A percentile compares a stretch with the other conserved stretches of the same genome.
Evolutionary conservation across 1,140 invertebrate species (phyloP).

Genomic region (Drosophila ohnishii): DNA sequence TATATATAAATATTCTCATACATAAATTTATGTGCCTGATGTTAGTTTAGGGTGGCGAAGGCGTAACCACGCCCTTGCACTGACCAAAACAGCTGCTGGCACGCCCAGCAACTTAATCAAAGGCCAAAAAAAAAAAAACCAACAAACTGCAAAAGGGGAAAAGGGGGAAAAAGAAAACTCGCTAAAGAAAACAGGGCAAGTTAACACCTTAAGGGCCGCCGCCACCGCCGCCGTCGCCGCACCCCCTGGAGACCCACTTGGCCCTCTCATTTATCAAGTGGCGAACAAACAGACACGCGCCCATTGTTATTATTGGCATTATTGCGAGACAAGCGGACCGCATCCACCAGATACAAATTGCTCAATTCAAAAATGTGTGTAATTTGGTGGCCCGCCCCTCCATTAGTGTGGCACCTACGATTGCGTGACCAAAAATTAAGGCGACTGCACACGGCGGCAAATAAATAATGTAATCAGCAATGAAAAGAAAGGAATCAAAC

Average conservation of each 20-base stretch:
- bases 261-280: slow-evolving; percentile 72
- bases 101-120: slow-evolving; percentile 73
- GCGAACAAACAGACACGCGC: slow-evolving; percentile 64
- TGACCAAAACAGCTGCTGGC: slow-evolving; percentile 60
- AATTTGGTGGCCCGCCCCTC: slow-evolving; percentile 31
- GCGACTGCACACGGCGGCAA: slow-evolving; percentile 17
- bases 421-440: slow-evolving; percentile 31
- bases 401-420: slow-evolving; percentile 21
- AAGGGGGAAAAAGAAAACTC: neutral
- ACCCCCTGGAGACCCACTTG: slow-evolving; percentile 14
- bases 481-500: slow-evolving; percentile 24
- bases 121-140: slow-evolving; percentile 25
- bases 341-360: slow-evolving; percentile 62
- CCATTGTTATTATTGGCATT: slow-evolving; percentile 75
- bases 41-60: slow-evolving; percentile 1
- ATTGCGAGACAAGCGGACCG: slow-evolving; percentile 58
- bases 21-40: slow-evolving; percentile 4
- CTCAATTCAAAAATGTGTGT: slow-evolving; percentile 69
- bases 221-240: neutral
- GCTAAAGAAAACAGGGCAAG: slow-evolving; percentile 31
- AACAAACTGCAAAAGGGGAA: slow-evolving; percentile 4
- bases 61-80: slow-evolving; percentile 27
- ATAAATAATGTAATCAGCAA: slow-evolving; percentile 39
- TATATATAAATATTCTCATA: neutral
- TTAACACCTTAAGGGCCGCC: slow-evolving; percentile 46